Conservation (phyloP, 53 echinoderm and acorn worm genomes). For the Echinarachnius parma region DNA sequence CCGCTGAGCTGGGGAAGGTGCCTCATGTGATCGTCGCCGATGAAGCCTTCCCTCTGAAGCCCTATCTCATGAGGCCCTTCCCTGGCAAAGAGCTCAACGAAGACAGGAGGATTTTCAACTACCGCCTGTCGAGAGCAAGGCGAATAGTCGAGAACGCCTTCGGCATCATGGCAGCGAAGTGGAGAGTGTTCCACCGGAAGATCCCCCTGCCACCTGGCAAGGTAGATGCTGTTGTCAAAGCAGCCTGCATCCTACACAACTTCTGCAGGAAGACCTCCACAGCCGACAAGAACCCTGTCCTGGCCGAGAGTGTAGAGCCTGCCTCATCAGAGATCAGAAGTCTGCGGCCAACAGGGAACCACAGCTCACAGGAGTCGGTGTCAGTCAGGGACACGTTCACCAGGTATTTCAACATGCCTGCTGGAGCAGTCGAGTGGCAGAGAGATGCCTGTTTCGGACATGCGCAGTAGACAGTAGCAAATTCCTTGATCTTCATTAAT, state of each 20-base stretch:
- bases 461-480: no score
- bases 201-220: conserved; percentile 35
- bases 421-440: conserved; percentile 60
- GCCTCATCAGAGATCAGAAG: not conserved
- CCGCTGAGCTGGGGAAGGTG: not conserved
- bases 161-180: conserved; percentile 50
- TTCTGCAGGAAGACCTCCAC: conserved; percentile 33
- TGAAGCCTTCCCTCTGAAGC: conserved; percentile 46
- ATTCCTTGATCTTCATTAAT: no score
- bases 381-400: conserved; percentile 41
- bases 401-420: conserved; percentile 45
- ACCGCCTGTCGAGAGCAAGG: conserved; percentile 46
- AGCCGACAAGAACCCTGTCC: not conserved
- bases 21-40: conserved; percentile 42
- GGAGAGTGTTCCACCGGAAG: conserved; percentile 48
- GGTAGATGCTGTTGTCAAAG: conserved; percentile 48
- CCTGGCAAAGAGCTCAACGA: conserved; percentile 42
- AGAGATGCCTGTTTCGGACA: conserved; percentile 40
- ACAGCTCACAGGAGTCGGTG: conserved; percentile 40
- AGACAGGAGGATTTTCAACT: conserved; percentile 42
- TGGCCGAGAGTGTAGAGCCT: not conserved
- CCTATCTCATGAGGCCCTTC: conserved; percentile 55
- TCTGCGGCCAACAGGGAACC: conserved; percentile 37
- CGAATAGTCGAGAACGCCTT: conserved; percentile 40
- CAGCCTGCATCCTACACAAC: conserved; percentile 65